phyloP scores from a whole-genome alignment of 2,113 vertebrate genomes.

The Pristiophorus japonicus region DNA sequence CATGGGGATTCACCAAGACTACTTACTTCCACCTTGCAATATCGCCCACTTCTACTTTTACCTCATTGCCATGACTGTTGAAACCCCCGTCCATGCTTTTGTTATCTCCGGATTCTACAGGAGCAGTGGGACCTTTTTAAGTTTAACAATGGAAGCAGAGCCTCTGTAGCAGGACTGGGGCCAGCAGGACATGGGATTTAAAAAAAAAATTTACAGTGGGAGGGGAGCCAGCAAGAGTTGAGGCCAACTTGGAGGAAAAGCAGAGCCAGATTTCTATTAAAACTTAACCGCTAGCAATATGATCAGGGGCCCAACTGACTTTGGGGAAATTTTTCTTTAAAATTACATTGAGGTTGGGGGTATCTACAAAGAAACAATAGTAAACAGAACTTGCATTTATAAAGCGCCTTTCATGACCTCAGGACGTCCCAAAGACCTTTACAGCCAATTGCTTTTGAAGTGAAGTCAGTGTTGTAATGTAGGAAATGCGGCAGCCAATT shows the following conservation, averaged over 20 bases:
- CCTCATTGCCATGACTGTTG: background rate
- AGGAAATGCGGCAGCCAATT: background rate
- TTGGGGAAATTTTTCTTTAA: background rate
- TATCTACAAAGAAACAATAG: background rate
- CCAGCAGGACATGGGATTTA: background rate
- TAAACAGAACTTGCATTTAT: no score
- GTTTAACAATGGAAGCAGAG: background rate
- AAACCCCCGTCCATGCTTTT: background rate
- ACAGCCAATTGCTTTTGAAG: background rate
- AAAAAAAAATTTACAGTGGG: background rate
- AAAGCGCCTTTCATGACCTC: background rate
- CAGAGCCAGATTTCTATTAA: conserved; percentile 20
- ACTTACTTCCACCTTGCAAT: background rate
- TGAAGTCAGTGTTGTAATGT: background rate
- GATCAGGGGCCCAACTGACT: background rate
- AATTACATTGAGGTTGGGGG: background rate
- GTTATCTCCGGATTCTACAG: background rate
- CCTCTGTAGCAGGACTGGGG: background rate
- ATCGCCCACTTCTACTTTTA: background rate
- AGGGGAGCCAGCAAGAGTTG: background rate
- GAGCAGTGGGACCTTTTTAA: background rate
- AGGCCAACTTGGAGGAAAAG: conserved; percentile 1
- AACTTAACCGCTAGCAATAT: background rate
- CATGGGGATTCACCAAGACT: no score
- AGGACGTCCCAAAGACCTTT: background rate